These are phyloP conservation scores for Lagodon rhomboides DNA, from an alignment of 2,797 vertebrate genomes.

Conservation along the genomic window DNA sequence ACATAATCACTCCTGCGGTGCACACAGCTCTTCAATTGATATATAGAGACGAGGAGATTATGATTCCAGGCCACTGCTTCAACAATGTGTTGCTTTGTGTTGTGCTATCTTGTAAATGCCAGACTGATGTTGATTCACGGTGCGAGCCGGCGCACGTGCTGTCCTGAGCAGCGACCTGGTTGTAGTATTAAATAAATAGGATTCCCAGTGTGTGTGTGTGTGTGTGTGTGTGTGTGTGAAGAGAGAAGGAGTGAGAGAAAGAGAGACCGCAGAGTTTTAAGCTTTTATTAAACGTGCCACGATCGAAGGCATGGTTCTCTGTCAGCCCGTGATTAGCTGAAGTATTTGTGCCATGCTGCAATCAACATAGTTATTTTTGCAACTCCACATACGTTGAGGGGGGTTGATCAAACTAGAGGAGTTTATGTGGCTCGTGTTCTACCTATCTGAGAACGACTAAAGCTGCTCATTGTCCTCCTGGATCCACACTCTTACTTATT, in stretches of 20 bases:
- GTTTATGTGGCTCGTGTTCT: too few relatives aligned
- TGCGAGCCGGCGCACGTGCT: constrained; percentile 23
- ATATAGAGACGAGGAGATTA: constrained; percentile 40
- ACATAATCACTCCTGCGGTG: constrained; percentile 7
- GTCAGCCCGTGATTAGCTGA: constrained; percentile 57
- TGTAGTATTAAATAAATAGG: constrained; percentile 57
- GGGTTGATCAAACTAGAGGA: too few relatives aligned
- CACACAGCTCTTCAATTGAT: constrained; percentile 25
- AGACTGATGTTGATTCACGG: constrained; percentile 64
- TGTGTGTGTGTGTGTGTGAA: constrained; percentile 2
- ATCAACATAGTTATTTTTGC: constrained; percentile 53
- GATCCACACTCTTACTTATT: too few relatives aligned
- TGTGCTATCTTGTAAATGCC: constrained; percentile 54
- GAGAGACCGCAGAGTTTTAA: constrained; percentile 13
- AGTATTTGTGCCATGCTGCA: constrained; percentile 60
- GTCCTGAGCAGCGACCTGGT: constrained; percentile 34
- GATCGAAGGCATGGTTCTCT: constrained; percentile 30
- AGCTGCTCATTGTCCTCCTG: too few relatives aligned
- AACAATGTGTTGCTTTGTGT: constrained; percentile 27
- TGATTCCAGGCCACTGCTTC: constrained; percentile 47
- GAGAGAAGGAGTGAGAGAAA: constrained; percentile 3
- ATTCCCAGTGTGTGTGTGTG: constrained; percentile 22
- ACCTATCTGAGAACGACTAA: too few relatives aligned
- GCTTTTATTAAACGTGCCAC: constrained; percentile 46
- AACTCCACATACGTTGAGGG: background rate